These are phyloP conservation scores for Pelecanoides urinatrix DNA, from an alignment of 2,113 vertebrate species.

Conservation along the genomic window DNA sequence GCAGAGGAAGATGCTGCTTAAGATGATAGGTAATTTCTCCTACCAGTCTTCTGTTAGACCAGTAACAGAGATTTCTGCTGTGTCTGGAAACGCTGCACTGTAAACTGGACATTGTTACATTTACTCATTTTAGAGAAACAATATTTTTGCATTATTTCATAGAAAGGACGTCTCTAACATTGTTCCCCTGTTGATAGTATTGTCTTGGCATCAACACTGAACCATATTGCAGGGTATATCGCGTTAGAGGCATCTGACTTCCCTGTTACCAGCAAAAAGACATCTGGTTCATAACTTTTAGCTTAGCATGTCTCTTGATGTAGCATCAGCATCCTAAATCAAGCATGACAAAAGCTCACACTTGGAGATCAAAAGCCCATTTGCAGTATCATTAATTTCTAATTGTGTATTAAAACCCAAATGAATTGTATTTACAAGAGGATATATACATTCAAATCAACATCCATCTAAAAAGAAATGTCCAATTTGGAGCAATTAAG, in stretches of 20 bases:
- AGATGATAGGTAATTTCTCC: neutral
- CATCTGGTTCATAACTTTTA: slow-evolving; percentile 37
- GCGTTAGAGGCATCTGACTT: neutral
- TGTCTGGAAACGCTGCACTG: neutral
- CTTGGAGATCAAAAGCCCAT: neutral
- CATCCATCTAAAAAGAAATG: neutral
- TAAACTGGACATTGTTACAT: neutral
- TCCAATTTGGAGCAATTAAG: neutral
- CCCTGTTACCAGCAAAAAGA: neutral
- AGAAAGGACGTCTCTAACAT: neutral
- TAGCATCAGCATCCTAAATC: neutral
- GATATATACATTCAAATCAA: neutral
- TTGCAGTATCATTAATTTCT: slow-evolving; percentile 1
- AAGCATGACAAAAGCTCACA: neutral
- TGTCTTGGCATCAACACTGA: neutral
- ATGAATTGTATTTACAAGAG: neutral
- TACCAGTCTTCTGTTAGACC: neutral
- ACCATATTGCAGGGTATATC: neutral
- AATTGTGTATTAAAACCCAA: neutral
- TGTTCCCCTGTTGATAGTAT: neutral
- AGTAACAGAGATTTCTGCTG: neutral
- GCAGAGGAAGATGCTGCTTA: neutral
- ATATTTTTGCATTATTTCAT: neutral
- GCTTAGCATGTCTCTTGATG: neutral
- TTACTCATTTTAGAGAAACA: neutral